Conservation (phyloP, 2,113 vertebrate species). For the Echinops telfairi region DNA sequence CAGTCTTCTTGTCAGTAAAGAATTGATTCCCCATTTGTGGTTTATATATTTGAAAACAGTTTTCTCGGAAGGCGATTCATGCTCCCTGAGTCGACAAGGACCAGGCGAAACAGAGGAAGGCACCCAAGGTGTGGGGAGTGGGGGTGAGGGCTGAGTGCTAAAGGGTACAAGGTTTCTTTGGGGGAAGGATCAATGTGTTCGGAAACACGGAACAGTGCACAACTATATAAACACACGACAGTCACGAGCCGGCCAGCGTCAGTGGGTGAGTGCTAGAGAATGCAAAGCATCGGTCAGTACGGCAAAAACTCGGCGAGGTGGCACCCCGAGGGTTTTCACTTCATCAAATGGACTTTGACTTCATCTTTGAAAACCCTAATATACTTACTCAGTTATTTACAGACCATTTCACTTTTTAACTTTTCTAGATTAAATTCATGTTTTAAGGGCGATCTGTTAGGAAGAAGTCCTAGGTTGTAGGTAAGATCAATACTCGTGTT, state of each 20-base stretch:
- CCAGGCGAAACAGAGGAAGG: not conserved
- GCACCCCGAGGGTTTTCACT: not conserved
- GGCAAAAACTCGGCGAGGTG: not conserved
- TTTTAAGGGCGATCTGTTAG: not conserved
- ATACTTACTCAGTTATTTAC: not conserved
- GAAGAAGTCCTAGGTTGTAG: not conserved
- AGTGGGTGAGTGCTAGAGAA: not conserved
- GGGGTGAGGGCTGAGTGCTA: not conserved
- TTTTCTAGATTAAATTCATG: not conserved
- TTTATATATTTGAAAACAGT: not conserved
- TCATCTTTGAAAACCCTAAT: not conserved
- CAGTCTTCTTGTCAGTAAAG: constrained; percentile 25
- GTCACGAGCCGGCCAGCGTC: not conserved
- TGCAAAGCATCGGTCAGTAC: not conserved
- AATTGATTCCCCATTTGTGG: not conserved
- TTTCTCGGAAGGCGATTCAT: constrained; percentile 21
- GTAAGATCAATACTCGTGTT: too few species aligned
- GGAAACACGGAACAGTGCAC: not conserved
- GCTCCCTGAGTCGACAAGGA: not conserved
- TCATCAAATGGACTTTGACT: not conserved
- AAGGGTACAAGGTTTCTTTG: not conserved
- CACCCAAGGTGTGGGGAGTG: not conserved
- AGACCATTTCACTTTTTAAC: not conserved
- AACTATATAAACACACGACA: not conserved
- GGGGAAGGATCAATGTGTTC: not conserved